A percentile compares a stretch with the other conserved stretches of the same genome.
These are phyloP conservation scores for Colostygia pectinataria DNA, from an alignment of 2,888 invertebrate genomes.

Conservation along the genomic window DNA sequence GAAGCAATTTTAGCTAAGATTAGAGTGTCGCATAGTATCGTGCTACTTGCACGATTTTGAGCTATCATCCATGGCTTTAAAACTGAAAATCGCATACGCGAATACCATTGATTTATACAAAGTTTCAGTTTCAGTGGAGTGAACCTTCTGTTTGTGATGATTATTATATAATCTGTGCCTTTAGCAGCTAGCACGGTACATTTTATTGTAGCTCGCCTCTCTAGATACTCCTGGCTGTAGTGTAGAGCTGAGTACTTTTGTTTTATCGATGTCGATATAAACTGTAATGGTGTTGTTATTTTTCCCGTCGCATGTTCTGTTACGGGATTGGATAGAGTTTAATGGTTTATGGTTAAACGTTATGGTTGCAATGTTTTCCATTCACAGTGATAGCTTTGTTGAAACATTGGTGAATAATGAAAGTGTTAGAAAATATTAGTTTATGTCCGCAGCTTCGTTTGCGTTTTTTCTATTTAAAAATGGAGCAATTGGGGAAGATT, in stretches of 20 bases:
- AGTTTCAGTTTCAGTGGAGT: background rate
- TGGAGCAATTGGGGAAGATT: too few relatives aligned
- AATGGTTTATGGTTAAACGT: conserved; percentile 53
- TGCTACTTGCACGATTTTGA: too few relatives aligned
- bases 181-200: conserved; percentile 80
- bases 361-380: conserved; percentile 45
- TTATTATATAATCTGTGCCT: conserved; percentile 42
- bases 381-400: conserved; percentile 38
- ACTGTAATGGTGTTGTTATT: conserved; percentile 61
- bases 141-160: background rate
- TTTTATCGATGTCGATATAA: conserved; percentile 77
- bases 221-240: conserved; percentile 70
- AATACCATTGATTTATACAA: background rate
- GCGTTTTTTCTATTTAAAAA: too few relatives aligned
- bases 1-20: too few relatives aligned
- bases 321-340: conserved; percentile 55
- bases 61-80: too few relatives aligned
- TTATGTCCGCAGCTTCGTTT: too few relatives aligned
- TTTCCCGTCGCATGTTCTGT: conserved; percentile 50
- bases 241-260: conserved; percentile 39
- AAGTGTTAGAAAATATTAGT: background rate
- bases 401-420: background rate
- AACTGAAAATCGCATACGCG: too few relatives aligned
- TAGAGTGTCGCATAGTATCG: too few relatives aligned
- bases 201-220: conserved; percentile 81